phyloP scores from a whole-genome alignment of 2,113 vertebrate genomes.

The Bubo scandiacus region DNA sequence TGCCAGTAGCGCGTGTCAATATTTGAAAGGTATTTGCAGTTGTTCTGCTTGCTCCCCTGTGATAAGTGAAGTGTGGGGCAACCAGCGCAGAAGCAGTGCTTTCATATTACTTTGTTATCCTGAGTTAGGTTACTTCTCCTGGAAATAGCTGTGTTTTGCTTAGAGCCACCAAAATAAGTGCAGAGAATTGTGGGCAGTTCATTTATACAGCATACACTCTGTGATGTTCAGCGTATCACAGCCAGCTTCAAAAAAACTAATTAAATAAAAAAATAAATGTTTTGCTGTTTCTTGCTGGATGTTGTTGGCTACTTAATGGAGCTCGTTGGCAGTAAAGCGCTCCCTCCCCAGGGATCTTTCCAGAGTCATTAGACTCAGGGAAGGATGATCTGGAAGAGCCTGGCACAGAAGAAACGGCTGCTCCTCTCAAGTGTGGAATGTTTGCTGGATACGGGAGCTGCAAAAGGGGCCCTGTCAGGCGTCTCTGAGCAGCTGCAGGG shows the following conservation, averaged over 20 bases:
- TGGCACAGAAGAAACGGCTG: background rate
- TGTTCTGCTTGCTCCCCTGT: background rate
- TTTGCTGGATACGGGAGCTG: background rate
- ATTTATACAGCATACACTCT: fast-evolving
- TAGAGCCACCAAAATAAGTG: background rate
- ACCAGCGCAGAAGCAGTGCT: background rate
- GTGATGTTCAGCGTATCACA: background rate
- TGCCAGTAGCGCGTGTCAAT: fast-evolving
- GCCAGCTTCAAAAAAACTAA: background rate
- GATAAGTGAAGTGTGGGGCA: background rate
- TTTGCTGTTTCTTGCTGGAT: background rate
- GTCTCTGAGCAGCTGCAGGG: background rate
- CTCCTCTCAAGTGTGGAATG: background rate
- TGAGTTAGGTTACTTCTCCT: background rate
- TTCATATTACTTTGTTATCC: background rate
- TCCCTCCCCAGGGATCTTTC: constrained; percentile 1
- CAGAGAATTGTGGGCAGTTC: background rate
- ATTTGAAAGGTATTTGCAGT: background rate
- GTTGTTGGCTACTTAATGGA: background rate
- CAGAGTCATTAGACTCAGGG: background rate
- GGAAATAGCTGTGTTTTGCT: background rate
- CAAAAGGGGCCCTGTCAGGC: background rate
- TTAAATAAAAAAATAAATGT: background rate
- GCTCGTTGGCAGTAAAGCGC: background rate
- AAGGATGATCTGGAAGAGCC: background rate